phyloP scores from a whole-genome alignment of 2,888 invertebrate genomes.

The Drosophila hamatofila region DNA sequence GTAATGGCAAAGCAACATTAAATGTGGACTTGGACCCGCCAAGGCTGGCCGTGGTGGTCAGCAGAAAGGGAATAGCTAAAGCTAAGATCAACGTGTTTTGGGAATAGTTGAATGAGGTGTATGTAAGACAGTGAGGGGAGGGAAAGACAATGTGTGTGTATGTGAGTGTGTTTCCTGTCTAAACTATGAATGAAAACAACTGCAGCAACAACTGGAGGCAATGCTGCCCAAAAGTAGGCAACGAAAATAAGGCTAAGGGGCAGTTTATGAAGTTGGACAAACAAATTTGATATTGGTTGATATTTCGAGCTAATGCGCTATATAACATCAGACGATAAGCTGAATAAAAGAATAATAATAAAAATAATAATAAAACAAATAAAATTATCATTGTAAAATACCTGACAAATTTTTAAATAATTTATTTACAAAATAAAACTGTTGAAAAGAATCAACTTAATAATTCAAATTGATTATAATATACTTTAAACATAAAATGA shows the following conservation, averaged over 20 bases:
- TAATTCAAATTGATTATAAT: too few species aligned
- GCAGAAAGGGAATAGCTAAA: slow-evolving; percentile 42
- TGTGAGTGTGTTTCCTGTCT: slow-evolving; percentile 7
- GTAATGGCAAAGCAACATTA: slow-evolving; percentile 45
- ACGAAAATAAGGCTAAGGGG: slow-evolving; percentile 27
- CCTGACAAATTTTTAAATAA: too few species aligned
- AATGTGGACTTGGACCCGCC: slow-evolving; percentile 47
- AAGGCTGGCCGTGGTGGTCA: slow-evolving; percentile 30
- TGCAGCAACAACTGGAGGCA: slow-evolving; percentile 53
- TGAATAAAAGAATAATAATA: too few species aligned
- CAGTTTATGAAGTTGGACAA: slow-evolving; percentile 3
- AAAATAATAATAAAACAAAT: not conserved
- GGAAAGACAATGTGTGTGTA: not conserved
- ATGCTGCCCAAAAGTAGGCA: slow-evolving; percentile 48
- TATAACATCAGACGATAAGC: too few species aligned
- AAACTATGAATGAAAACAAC: slow-evolving; percentile 65
- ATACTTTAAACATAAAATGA: too few species aligned
- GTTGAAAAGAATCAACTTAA: too few species aligned
- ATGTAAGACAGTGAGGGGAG: not conserved
- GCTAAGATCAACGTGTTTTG: slow-evolving; percentile 58
- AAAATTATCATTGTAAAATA: too few species aligned
- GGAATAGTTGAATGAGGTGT: slow-evolving; percentile 2
- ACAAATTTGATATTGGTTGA: too few species aligned
- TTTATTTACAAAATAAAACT: too few species aligned
- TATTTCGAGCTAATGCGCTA: too few species aligned